Percentiles rank a stretch among this genome's conserved stretches.
Evolutionary conservation across 2,888 invertebrate genomes (phyloP).

Genomic region (Hirudinaria manillensis): DNA sequence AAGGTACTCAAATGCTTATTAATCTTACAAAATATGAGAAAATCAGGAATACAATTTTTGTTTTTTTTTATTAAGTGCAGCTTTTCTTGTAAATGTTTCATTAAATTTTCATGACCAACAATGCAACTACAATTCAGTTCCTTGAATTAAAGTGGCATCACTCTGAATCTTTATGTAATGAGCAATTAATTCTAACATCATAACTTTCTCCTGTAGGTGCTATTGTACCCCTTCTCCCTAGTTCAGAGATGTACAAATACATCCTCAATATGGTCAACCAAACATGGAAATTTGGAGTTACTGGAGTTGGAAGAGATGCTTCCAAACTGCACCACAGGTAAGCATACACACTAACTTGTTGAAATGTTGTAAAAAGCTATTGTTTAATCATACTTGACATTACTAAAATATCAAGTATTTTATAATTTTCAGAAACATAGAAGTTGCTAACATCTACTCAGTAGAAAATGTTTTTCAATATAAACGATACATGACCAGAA

Average conservation of each 20-base stretch:
- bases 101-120: no score
- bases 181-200: no score
- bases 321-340: constrained; percentile 5
- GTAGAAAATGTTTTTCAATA: constrained; percentile 17
- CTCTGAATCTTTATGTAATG: no score
- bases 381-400: no score
- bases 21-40: no score
- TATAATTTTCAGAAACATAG: neutral
- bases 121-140: no score
- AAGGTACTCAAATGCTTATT: neutral
- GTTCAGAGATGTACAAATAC: constrained; percentile 14
- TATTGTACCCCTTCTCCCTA: neutral
- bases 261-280: constrained; percentile 17
- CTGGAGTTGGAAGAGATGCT: constrained; percentile 27
- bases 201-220: no score
- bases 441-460: constrained; percentile 1
- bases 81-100: no score
- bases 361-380: neutral
- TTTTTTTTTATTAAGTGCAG: no score
- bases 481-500: constrained; percentile 8
- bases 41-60: no score
- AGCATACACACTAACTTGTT: neutral
- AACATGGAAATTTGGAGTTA: constrained; percentile 22
- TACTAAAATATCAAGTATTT: no score
- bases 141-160: no score